Evolutionary conservation across 2,113 vertebrate genomes (phyloP).

Genomic region (Cochlearius cochlearius): DNA sequence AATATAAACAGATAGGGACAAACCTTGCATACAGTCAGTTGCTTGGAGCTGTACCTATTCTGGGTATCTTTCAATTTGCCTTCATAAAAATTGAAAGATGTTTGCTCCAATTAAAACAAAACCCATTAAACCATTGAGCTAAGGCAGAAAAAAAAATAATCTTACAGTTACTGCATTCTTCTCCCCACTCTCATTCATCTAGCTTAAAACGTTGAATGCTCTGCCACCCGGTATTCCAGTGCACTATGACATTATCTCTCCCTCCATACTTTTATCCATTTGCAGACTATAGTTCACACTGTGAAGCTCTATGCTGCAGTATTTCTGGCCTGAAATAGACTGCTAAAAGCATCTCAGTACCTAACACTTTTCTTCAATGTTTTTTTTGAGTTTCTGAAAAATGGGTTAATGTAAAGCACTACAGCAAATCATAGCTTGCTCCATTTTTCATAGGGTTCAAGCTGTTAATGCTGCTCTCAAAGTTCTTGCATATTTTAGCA

Average conservation of each 20-base stretch:
- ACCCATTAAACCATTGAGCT: neutral
- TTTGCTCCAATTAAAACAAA: neutral
- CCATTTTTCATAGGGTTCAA: neutral
- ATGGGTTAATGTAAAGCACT: neutral
- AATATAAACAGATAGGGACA: neutral
- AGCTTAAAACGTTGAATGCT: neutral
- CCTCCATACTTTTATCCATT: neutral
- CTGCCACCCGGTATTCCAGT: neutral
- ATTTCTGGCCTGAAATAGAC: slow-evolving; percentile 1
- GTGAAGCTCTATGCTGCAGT: neutral
- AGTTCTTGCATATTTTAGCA: slow-evolving; percentile 34
- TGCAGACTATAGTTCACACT: neutral
- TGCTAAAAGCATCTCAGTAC: neutral
- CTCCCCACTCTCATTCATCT: neutral
- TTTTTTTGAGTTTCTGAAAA: neutral
- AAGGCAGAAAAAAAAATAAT: neutral
- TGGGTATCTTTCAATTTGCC: neutral
- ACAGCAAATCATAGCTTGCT: neutral
- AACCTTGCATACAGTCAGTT: neutral
- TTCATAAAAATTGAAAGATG: neutral
- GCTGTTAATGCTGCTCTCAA: neutral
- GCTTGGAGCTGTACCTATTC: neutral
- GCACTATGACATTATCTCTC: neutral
- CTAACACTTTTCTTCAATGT: neutral
- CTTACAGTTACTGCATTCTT: neutral